Base-by-base conservation (phyloP, 2,113 vertebrate species). In the Hyperopisus bebe region DNA sequence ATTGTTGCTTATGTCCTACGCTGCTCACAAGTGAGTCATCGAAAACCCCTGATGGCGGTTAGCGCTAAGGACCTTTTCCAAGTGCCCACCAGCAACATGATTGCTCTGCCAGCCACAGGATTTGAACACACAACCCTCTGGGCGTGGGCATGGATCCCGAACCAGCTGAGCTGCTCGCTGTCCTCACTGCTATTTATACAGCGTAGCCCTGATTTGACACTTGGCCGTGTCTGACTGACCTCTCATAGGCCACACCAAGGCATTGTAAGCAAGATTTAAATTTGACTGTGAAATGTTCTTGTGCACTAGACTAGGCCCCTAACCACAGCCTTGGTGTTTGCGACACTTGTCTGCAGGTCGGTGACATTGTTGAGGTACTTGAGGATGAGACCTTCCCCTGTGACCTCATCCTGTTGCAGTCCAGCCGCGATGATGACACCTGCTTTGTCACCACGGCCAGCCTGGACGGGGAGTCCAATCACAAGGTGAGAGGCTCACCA, bases 391-490 rank as follows among this genome's bases (percentile, higher is more conserved):
- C 98, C 91, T 99, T 99, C 93, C 98, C 98, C 92, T 99, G 98
- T 95, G 98, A 99, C 94, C 96, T 99, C 92, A 97, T 99, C 91
- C 96, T 99, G 92, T 92, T 99, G 82, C 96, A 97, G 90, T 98
- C 98, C 0, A 97, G 95, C 92, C 96, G 96, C 80, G 90, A 91
- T 1, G 98, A 99, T 0, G 97, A 95, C 88, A 98, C 96, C 77
- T 99, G 98, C 92, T 97, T 97, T 0, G 98, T 99, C 91, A 99
- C 98, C 44, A 99, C 98, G 55, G 98, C 98, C 0, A 99, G 98
- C 95, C 97, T 99, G 1, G 98, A 99, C 92, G 98, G 98, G 88
- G 98, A 99, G 94, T 99, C 98, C 55, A 99, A 98, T 92, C 98
- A 97, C 94, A 99, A 99, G 97, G 98, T 99, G 91, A 19, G 24